Percentiles rank a stretch among this genome's conserved stretches.
phyloP scores from a whole-genome alignment of 2,888 invertebrate species.

The Seira musarum region DNA sequence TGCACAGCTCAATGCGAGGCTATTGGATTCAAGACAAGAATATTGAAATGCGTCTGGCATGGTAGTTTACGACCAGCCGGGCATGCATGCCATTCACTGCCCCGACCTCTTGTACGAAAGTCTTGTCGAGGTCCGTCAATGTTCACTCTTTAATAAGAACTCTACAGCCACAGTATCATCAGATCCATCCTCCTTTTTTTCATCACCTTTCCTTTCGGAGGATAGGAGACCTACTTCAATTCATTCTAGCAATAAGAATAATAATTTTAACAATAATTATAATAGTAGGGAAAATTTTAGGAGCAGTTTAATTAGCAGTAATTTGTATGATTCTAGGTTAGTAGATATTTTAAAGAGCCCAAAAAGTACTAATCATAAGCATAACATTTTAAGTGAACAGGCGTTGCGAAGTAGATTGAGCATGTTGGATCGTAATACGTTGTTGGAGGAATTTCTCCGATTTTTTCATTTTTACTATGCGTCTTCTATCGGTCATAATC shows the following conservation, averaged over 20 bases:
- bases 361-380: conserved; percentile 20
- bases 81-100: conserved; percentile 85
- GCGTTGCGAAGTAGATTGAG: conserved; percentile 43
- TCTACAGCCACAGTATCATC: not conserved
- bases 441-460: conserved; percentile 42
- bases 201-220: not conserved
- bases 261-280: conserved; percentile 11
- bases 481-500: conserved; percentile 45
- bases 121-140: conserved; percentile 82
- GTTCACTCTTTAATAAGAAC: conserved; percentile 71
- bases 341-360: no score
- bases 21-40: conserved; percentile 89
- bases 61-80: conserved; percentile 87
- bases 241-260: conserved; percentile 11
- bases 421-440: conserved; percentile 40
- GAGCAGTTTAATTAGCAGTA: conserved; percentile 31
- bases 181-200: no score
- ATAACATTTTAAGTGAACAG: conserved; percentile 34
- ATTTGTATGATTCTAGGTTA: not conserved
- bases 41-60: conserved; percentile 94
- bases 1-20: conserved; percentile 76
- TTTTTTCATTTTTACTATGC: conserved; percentile 40
- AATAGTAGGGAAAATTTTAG: conserved; percentile 29
- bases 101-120: conserved; percentile 84
- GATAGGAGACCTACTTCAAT: not conserved